phyloP scores from a whole-genome alignment of 23 tunicate species.

The Phallusia fumigata region DNA sequence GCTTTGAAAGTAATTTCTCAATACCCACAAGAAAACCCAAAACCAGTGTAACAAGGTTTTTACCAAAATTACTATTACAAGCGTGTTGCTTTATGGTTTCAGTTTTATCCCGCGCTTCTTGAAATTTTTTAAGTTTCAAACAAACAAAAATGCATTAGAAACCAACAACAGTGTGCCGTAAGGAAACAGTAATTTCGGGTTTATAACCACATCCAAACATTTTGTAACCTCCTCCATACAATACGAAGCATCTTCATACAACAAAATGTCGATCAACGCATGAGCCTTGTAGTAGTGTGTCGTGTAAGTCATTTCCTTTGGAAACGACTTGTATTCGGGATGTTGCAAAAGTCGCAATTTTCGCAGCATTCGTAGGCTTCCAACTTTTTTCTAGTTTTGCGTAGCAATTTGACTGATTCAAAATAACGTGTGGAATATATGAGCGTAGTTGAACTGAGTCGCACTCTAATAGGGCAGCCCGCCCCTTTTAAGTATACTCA shows the following conservation, averaged over 20 bases:
- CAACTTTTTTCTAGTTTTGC: not conserved
- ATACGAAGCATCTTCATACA: not conserved
- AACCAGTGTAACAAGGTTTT: not conserved
- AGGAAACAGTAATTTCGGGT: not conserved
- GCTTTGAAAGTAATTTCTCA: too few species aligned
- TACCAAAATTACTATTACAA: not conserved
- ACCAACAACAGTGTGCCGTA: not conserved
- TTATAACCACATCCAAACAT: not conserved
- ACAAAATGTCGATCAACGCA: not conserved
- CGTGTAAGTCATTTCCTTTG: not conserved
- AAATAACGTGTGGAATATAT: not conserved
- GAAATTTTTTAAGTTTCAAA: not conserved
- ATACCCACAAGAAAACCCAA: too few species aligned
- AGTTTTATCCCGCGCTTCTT: not conserved
- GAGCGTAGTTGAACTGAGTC: not conserved
- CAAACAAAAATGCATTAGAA: not conserved
- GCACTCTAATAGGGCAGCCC: not conserved
- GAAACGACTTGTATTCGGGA: not conserved
- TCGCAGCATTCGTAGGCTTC: not conserved
- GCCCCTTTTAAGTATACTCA: not conserved
- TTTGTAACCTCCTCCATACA: not conserved
- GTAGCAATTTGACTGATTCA: not conserved
- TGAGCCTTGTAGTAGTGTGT: not conserved
- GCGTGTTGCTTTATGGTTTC: not conserved
- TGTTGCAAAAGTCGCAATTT: not conserved